phyloP scores from a whole-genome alignment of 2,888 invertebrate species.

The Desoria tigrina region DNA sequence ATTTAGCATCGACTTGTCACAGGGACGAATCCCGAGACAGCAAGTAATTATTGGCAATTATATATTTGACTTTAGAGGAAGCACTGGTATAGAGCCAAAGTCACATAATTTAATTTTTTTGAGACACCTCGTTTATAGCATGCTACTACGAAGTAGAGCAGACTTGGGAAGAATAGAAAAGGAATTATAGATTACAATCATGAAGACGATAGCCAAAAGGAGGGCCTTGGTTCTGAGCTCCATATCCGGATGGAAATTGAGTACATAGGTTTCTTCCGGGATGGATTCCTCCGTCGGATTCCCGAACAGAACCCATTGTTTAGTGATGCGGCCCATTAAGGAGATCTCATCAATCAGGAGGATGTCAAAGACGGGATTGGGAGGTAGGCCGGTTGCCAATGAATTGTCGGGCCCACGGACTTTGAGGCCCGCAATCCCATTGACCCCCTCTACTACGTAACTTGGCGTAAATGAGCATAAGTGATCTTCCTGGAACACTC shows the following conservation, averaged over 20 bases:
- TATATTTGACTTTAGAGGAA: no score
- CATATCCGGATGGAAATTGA: constrained; percentile 46
- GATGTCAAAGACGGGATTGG: constrained; percentile 41
- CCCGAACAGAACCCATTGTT: constrained; percentile 43
- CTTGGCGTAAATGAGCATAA: constrained; percentile 47
- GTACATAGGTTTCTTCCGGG: constrained; percentile 40
- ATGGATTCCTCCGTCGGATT: constrained; percentile 31
- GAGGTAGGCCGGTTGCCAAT: constrained; percentile 40
- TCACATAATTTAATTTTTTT: no score
- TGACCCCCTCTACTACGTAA: constrained; percentile 29
- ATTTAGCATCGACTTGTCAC: no score
- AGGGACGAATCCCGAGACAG: no score
- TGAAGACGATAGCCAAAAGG: constrained; percentile 43
- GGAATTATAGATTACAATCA: constrained; percentile 28
- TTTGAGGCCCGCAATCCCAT: constrained; percentile 34
- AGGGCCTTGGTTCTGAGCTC: constrained; percentile 43
- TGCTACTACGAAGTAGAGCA: no score
- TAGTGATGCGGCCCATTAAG: constrained; percentile 42
- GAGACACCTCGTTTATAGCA: no score
- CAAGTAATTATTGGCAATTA: no score
- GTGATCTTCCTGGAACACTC: constrained; percentile 41
- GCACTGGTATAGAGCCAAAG: no score
- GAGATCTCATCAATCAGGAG: constrained; percentile 42
- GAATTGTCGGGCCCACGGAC: constrained; percentile 37
- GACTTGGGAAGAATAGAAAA: no score